Evolutionary conservation across 2,797 vertebrate genomes (phyloP).

Genomic region (Chiloscyllium punctatum): DNA sequence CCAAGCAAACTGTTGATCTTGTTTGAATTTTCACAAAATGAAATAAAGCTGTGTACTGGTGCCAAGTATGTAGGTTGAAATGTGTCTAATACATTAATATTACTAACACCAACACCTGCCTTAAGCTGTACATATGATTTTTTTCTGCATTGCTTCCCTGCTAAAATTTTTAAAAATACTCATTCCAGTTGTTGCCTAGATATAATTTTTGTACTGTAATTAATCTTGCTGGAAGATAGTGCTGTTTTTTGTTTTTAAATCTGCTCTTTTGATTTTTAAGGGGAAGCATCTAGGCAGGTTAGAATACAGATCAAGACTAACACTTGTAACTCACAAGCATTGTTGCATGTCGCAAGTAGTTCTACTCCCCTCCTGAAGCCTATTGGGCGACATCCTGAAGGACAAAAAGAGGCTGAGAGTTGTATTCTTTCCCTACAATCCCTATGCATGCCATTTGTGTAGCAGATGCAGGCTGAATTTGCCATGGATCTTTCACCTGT

Average conservation of each 20-base stretch:
- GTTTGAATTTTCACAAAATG: background rate
- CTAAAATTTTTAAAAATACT: background rate
- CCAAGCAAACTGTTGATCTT: background rate
- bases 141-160: conserved; percentile 24
- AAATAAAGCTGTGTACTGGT: conserved; percentile 21
- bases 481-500: conserved; percentile 49
- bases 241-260: background rate
- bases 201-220: background rate
- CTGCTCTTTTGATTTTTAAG: background rate
- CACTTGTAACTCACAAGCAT: conserved; percentile 55
- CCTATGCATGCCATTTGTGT: conserved; percentile 35
- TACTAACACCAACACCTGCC: conserved; percentile 29
- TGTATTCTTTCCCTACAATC: conserved; percentile 35
- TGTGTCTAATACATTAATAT: conserved; percentile 1
- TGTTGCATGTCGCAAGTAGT: conserved; percentile 58
- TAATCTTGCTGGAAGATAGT: conserved; percentile 6
- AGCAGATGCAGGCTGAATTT: conserved; percentile 53
- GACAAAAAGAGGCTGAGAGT: conserved; percentile 41
- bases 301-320: conserved; percentile 51
- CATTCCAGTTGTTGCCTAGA: background rate
- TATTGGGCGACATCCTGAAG: conserved; percentile 47
- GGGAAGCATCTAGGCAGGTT: conserved; percentile 38
- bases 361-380: conserved; percentile 43
- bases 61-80: background rate
- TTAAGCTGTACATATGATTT: background rate